These are phyloP conservation scores for Liolophura sinensis DNA, from an alignment of 1,140 invertebrate species.

Conservation along the genomic window DNA sequence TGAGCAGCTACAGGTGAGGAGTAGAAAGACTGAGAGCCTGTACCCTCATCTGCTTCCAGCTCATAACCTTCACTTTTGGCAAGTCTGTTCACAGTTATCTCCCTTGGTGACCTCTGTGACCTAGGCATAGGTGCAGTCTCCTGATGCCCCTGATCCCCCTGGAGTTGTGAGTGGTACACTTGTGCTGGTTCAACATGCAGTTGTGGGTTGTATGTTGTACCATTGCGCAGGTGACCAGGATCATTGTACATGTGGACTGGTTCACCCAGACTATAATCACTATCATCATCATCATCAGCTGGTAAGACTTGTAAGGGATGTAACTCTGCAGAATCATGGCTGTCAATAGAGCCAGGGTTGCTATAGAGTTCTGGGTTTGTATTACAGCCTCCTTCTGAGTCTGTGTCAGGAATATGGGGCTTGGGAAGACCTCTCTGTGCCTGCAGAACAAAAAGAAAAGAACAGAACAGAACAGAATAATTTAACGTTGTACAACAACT, in stretches of 20 bases:
- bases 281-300: slow-evolving; percentile 6
- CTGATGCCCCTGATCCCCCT: neutral
- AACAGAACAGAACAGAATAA: slow-evolving; percentile 15
- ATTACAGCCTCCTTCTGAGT: slow-evolving; percentile 34
- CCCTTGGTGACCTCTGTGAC: neutral
- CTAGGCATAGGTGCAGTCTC: neutral
- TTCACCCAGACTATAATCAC: neutral
- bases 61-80: neutral
- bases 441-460: neutral
- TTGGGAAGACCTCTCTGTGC: slow-evolving; percentile 26
- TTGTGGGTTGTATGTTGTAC: neutral
- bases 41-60: slow-evolving; percentile 4
- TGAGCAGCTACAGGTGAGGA: slow-evolving; percentile 13
- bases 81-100: neutral
- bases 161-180: slow-evolving; percentile 1
- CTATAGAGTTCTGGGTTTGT: slow-evolving; percentile 51
- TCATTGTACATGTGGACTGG: no score
- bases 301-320: slow-evolving; percentile 7
- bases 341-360: slow-evolving; percentile 37
- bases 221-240: no score
- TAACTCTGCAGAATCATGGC: slow-evolving; percentile 1
- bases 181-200: slow-evolving; percentile 7
- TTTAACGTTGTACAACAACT: no score
- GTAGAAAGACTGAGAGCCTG: slow-evolving; percentile 7
- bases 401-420: slow-evolving; percentile 34